Conservation (phyloP, 2,888 invertebrate species). For the Phasia obesa region DNA sequence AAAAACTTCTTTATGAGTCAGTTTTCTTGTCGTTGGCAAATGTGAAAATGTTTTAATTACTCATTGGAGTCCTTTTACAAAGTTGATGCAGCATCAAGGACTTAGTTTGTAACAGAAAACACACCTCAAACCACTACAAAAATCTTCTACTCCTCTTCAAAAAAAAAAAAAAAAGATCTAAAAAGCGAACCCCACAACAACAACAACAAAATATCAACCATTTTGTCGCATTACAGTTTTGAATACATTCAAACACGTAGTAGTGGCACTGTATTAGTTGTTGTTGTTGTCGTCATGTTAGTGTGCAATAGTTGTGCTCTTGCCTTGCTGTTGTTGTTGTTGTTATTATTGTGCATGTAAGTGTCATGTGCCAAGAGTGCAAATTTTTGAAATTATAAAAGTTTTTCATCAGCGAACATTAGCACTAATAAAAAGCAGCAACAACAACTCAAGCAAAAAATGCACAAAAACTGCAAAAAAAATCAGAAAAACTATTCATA, state of each 20-base stretch:
- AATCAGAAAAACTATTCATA: slow-evolving; percentile 47
- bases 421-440: slow-evolving; percentile 58
- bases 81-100: slow-evolving; percentile 68
- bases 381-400: slow-evolving; percentile 72
- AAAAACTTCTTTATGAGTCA: slow-evolving; percentile 72
- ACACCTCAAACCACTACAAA: slow-evolving; percentile 13
- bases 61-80: slow-evolving; percentile 75
- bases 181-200: slow-evolving; percentile 55
- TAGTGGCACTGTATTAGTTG: background rate
- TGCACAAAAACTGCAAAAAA: slow-evolving; percentile 4
- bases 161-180: slow-evolving; percentile 26
- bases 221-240: slow-evolving; percentile 68
- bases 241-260: background rate
- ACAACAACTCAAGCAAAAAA: slow-evolving; percentile 19
- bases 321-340: slow-evolving; percentile 14
- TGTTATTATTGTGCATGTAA: slow-evolving; percentile 38
- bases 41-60: slow-evolving; percentile 80
- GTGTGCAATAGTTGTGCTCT: slow-evolving; percentile 39
- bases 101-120: slow-evolving; percentile 49
- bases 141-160: background rate
- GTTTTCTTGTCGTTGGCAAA: slow-evolving; percentile 69
- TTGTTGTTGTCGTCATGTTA: background rate
- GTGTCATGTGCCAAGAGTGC: slow-evolving; percentile 66
- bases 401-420: slow-evolving; percentile 70
- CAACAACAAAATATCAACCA: slow-evolving; percentile 53